Evolutionary conservation across 2,888 invertebrate genomes (phyloP).

Genomic region (Ditylenchus weischeri): DNA sequence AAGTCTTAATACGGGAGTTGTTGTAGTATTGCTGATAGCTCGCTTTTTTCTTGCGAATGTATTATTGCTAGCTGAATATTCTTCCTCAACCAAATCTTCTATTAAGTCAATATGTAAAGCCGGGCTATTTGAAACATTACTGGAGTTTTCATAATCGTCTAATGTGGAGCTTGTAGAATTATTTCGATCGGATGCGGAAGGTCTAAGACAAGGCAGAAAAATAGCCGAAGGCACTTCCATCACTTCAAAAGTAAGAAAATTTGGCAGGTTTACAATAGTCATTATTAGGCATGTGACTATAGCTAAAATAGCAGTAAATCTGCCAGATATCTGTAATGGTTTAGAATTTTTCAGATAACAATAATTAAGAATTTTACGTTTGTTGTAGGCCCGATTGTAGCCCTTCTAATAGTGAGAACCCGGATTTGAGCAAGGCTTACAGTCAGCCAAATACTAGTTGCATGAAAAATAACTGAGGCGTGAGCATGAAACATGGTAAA

Average conservation of each 20-base stretch:
- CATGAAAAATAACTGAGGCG: conserved; percentile 62
- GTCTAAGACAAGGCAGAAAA: conserved; percentile 38
- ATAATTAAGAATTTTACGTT: not conserved
- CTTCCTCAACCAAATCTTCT: not conserved
- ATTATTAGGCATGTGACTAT: conserved; percentile 42
- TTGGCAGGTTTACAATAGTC: conserved; percentile 51
- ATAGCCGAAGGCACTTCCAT: conserved; percentile 42
- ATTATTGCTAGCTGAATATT: not conserved
- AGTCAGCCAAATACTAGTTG: conserved; percentile 63
- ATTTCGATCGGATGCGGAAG: conserved; percentile 13
- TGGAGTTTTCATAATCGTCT: conserved; percentile 9
- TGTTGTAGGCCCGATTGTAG: conserved; percentile 49
- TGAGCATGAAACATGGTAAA: conserved; percentile 62
- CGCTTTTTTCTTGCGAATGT: not conserved
- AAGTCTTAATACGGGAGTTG: too few species aligned
- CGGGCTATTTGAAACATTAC: not conserved
- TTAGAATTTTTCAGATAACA: too few species aligned
- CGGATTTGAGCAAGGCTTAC: conserved; percentile 62
- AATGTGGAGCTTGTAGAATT: conserved; percentile 1
- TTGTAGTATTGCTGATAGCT: too few species aligned
- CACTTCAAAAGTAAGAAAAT: conserved; percentile 56
- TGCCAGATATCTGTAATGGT: conserved; percentile 21
- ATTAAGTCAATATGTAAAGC: not conserved
- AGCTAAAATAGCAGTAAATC: conserved; percentile 43
- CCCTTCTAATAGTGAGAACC: conserved; percentile 61